Conservation (phyloP, 1,140 invertebrate genomes). For the Tribolium castaneum region DNA sequence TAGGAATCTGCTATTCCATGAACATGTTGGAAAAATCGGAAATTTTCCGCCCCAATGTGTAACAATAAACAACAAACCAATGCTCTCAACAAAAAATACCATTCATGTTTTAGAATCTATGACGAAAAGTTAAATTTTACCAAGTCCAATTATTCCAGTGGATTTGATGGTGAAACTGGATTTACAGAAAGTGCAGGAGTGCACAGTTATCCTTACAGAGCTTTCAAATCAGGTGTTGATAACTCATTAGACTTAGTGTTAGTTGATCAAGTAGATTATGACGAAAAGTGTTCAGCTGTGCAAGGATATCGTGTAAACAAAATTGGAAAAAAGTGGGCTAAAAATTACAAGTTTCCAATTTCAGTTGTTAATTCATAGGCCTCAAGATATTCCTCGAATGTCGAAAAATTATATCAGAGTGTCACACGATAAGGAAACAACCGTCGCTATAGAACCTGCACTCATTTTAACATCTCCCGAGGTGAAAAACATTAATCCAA, state of each 20-base stretch:
- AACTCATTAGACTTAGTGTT: conserved; percentile 60
- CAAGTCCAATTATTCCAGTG: conserved; percentile 1
- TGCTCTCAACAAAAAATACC: background rate
- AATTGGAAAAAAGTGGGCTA: background rate
- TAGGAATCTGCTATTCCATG: background rate
- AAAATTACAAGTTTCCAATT: background rate
- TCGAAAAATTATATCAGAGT: background rate
- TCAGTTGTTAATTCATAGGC: background rate
- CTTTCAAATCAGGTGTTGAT: conserved; percentile 64
- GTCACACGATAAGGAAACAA: background rate
- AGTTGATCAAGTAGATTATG: background rate
- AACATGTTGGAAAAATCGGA: background rate
- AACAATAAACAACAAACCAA: background rate
- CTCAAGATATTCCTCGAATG: background rate
- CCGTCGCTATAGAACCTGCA: background rate
- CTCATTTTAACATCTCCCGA: background rate
- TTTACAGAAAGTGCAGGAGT: conserved; percentile 60
- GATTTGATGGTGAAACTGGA: conserved; percentile 65
- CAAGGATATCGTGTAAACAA: conserved; percentile 3
- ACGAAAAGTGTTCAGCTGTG: background rate
- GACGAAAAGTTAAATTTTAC: background rate
- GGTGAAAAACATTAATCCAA: background rate
- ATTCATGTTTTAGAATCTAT: background rate
- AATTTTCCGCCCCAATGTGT: background rate
- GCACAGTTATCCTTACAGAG: conserved; percentile 66